These are phyloP conservation scores for Megalopta genalis DNA, from an alignment of 1,140 invertebrate genomes.

Conservation along the genomic window DNA sequence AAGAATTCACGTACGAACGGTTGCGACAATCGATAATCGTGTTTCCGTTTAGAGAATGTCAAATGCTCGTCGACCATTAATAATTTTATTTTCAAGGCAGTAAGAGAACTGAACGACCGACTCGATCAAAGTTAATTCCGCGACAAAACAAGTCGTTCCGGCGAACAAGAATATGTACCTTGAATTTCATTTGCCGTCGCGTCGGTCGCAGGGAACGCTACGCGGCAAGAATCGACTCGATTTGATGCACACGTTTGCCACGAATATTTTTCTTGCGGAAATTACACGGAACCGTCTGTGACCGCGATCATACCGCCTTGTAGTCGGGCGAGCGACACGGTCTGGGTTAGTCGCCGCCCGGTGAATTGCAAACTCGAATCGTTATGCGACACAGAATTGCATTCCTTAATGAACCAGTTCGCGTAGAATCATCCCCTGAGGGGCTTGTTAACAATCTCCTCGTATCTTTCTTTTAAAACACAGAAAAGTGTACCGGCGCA, in stretches of 20 bases:
- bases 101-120: background rate
- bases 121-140: slow-evolving; percentile 12
- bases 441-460: slow-evolving; percentile 14
- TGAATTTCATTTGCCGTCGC: slow-evolving; percentile 19
- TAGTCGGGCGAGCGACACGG: background rate
- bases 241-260: background rate
- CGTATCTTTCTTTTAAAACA: slow-evolving; percentile 5
- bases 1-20: too few species aligned
- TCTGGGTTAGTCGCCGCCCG: background rate
- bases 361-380: slow-evolving; percentile 27
- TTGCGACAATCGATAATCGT: too few species aligned
- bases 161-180: background rate
- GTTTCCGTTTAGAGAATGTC: too few species aligned
- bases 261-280: slow-evolving; percentile 24
- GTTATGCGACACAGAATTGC: slow-evolving; percentile 31
- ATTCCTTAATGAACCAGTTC: slow-evolving; percentile 39
- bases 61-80: too few species aligned
- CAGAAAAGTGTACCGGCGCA: background rate
- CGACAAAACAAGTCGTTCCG: background rate
- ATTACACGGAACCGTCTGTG: background rate
- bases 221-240: background rate
- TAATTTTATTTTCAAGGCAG: too few species aligned
- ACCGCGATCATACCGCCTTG: background rate
- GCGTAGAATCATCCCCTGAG: slow-evolving; percentile 31
- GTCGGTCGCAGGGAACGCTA: background rate